Evolutionary conservation across 35 echinoderm and acorn worm species (phyloP).

Genomic region (Apostichopus parvimensis): DNA sequence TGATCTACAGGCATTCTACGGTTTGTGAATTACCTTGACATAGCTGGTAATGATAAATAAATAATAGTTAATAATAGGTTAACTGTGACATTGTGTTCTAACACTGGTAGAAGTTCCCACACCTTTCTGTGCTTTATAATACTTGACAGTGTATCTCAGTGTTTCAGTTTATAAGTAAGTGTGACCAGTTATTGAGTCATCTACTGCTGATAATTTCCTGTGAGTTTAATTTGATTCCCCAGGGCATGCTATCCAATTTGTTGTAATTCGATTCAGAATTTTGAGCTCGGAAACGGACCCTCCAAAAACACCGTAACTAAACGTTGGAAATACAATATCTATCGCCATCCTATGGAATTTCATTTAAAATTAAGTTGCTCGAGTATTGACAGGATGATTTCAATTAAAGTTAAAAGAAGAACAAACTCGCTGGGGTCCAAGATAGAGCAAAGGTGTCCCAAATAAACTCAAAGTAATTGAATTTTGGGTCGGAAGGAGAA

Average conservation of each 20-base stretch:
- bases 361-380: background rate
- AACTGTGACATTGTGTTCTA: too few species aligned
- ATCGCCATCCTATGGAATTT: background rate
- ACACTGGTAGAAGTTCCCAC: too few species aligned
- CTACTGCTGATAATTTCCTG: background rate
- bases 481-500: too few species aligned
- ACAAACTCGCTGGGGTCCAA: too few species aligned
- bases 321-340: background rate
- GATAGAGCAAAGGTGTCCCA: too few species aligned
- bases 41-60: too few species aligned
- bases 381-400: background rate
- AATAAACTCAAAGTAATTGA: too few species aligned
- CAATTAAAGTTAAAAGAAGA: background rate
- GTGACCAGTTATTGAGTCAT: background rate
- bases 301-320: background rate
- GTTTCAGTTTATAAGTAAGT: background rate
- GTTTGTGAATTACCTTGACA: too few species aligned
- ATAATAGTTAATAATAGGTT: too few species aligned
- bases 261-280: constrained; percentile 42
- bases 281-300: background rate
- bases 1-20: too few species aligned
- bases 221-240: constrained; percentile 2
- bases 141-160: too few species aligned
- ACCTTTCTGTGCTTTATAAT: too few species aligned
- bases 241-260: constrained; percentile 38